A percentile compares a stretch with the other conserved stretches of the same genome.
phyloP scores from a whole-genome alignment of 2,888 invertebrate species.

The Dendrolimus pini region DNA sequence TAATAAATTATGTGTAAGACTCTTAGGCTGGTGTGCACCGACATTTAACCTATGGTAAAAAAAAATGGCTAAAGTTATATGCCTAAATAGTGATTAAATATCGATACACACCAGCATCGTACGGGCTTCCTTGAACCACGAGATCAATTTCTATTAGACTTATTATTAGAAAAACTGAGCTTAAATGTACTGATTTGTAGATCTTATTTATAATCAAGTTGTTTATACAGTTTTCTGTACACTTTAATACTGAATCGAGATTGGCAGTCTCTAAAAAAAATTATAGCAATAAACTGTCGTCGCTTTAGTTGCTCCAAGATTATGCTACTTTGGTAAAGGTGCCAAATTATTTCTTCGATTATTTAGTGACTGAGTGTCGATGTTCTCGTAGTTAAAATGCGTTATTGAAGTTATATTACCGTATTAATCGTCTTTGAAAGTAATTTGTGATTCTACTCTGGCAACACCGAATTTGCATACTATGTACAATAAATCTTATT shows the following conservation, averaged over 20 bases:
- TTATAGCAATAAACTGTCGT: neutral
- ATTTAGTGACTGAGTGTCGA: neutral
- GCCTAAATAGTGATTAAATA: too few species aligned
- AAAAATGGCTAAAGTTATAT: too few species aligned
- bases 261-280: neutral
- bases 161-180: neutral
- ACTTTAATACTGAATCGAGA: neutral
- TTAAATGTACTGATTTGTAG: neutral
- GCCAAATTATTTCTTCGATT: slow-evolving; percentile 13
- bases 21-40: slow-evolving; percentile 9
- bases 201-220: neutral
- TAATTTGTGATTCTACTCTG: slow-evolving; percentile 12
- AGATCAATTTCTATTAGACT: slow-evolving; percentile 35
- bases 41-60: too few species aligned
- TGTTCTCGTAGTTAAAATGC: too few species aligned
- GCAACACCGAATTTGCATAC: slow-evolving; percentile 5
- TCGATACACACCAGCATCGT: slow-evolving; percentile 3
- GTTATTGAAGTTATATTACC: neutral
- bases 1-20: slow-evolving; percentile 34
- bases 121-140: slow-evolving; percentile 55
- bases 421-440: neutral
- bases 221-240: slow-evolving; percentile 3
- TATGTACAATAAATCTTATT: slow-evolving; percentile 38
- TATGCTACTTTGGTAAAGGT: slow-evolving; percentile 7
- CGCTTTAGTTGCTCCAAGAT: neutral